Evolutionary conservation across 2,888 invertebrate genomes (phyloP).

Genomic region (Agrotis ipsilon): DNA sequence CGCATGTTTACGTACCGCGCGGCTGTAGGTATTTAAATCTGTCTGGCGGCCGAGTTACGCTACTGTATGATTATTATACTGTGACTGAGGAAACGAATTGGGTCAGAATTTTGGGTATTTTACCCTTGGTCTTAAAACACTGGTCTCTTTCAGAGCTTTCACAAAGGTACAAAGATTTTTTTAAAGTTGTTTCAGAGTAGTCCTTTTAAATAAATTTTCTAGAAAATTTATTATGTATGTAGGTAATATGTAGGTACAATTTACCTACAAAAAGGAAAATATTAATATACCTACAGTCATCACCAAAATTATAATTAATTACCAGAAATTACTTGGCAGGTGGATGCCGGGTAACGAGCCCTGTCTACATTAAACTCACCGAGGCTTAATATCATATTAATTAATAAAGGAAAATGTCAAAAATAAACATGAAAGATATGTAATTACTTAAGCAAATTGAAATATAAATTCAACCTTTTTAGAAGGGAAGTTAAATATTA

Average conservation of each 20-base stretch:
- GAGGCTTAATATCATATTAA: slow-evolving; percentile 35
- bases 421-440: slow-evolving; percentile 44
- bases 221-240: too few relatives aligned
- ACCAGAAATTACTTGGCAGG: slow-evolving; percentile 10
- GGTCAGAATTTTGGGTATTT: background rate
- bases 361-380: slow-evolving; percentile 18
- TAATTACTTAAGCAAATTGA: slow-evolving; percentile 42
- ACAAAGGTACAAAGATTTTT: background rate
- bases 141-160: background rate
- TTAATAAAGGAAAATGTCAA: slow-evolving; percentile 37
- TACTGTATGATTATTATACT: too few relatives aligned
- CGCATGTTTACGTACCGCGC: too few relatives aligned
- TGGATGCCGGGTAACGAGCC: slow-evolving; percentile 2
- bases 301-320: slow-evolving; percentile 25
- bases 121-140: rapidly evolving
- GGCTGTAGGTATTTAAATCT: too few relatives aligned
- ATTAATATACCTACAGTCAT: slow-evolving; percentile 5
- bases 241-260: too few relatives aligned
- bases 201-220: too few relatives aligned
- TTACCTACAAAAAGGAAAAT: background rate
- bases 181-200: too few relatives aligned
- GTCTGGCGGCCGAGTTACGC: too few relatives aligned
- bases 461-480: slow-evolving; percentile 34
- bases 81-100: background rate
- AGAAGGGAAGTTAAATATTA: slow-evolving; percentile 30